Base-by-base conservation (phyloP, 1,140 invertebrate species). In the Drosophila tsacasi region DNA sequence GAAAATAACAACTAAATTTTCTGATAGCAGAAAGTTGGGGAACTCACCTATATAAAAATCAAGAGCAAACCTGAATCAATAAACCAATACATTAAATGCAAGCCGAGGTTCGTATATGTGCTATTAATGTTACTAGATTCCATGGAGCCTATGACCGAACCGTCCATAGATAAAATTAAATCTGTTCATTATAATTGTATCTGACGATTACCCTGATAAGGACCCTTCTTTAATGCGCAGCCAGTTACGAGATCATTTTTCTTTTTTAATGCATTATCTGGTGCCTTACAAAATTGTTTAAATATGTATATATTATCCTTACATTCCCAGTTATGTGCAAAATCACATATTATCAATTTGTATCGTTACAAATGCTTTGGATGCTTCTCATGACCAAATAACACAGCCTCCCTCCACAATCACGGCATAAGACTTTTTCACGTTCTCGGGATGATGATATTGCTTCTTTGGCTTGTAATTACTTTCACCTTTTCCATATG, bases 391-490 rank as follows among this genome's bases (percentile, higher is more conserved):
- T 30, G 27, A 2, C 3, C 46, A 42, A 68, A 49, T 50, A 59
- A 59, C n/a, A 21, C 32, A 40, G 58, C 12, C 54, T 30, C 40
- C 25, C 19, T 12, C 13, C 27, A 37, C 27, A 50, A 47, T 21
- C 37, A 19, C 25, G 21, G 44, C 5, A 72, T 50, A 37, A 23
- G 67, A 37, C 44, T 49, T 7, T 39, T 42, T 57, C 23, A 35
- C 32, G 69, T 27, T n/a, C n/a, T 25, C 6, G n/a, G 37, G 19
- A 61, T 73, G 44, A 73, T 73, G 67, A 73, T 72, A 73, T 37
- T 50, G 69, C 69, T 73, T 39, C 54, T 78, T 79, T 76, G 13
- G 21, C 42, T 37, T 23, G 65, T 79, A 79, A 79, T 79, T 79
- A 79, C 76, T 79, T 79, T 79, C 55, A 52, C 62, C 49, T 67